Base-by-base conservation (phyloP, 2,797 vertebrate species). In the Threskiornis aethiopicus region DNA sequence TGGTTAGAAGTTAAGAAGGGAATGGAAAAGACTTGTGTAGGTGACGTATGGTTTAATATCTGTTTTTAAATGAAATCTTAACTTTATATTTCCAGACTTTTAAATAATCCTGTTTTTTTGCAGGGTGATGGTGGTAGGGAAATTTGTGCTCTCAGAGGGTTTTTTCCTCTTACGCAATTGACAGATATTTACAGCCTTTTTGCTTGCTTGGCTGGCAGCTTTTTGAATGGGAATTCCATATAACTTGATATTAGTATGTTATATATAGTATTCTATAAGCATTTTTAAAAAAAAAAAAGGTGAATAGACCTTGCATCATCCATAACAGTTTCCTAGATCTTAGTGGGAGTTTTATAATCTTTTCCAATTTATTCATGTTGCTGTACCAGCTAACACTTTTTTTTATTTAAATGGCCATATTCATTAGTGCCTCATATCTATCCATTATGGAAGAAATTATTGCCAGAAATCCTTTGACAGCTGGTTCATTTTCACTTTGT, bases 51-150 rank as follows among this genome's bases (percentile, higher is more conserved):
- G 59, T 96, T 97, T 97, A 97, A 92, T 97, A 96, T 69, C 91
- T 94, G 86, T 87, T 96, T 96, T 96, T 78, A 92, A 95, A 96
- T 94, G 84, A 96, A 97, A 95, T 83, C 84, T 95, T 96, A 90
- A 95, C 93, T 96, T 95, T 94, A 72, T 94, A 62, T 95, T 93
- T 97, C 92, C 93, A 96, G 94, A 78, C 90, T 93, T 87, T 75
- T 89, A 85, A 93, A 85, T 87, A 82, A 94, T 84, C 44, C 78
- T 77, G n/a, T 0, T 83, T 90, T 91, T 94, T 92, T 94, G 55
- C 78, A 61, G 93, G 35, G 75, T 72, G 49, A 29, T 93, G 88
- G 54, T 87, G 78, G 67, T 90, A 71, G 84, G 79, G 96, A 94
- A 95, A 89, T 89, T n/a, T 89, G 72, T 90, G 35, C 65, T 95